A percentile compares a stretch with the other conserved stretches of the same genome.
Conservation (phyloP, 2,113 vertebrate species). For the Mustela lutreola region DNA sequence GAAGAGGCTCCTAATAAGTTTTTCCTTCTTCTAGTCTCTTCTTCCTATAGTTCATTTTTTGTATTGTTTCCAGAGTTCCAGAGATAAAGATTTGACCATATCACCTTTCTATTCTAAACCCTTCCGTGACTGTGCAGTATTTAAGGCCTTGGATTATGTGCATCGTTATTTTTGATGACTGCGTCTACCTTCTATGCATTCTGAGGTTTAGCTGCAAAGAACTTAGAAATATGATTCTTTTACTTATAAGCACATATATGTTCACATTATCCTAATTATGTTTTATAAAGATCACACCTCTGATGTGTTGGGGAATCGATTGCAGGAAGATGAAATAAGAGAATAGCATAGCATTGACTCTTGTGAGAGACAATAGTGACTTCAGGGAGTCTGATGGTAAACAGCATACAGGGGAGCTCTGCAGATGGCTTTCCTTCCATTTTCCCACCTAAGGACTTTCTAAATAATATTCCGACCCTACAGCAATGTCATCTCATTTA, state of each 20-base stretch:
- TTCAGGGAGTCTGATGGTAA: fast-evolving
- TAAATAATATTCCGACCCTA: not conserved
- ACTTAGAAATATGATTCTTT: not conserved
- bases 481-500: not conserved
- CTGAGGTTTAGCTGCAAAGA: not conserved
- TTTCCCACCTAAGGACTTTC: not conserved
- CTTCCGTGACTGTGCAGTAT: not conserved
- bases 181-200: not conserved
- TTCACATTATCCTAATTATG: not conserved
- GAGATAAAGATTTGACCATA: not conserved
- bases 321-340: not conserved
- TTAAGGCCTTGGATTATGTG: not conserved
- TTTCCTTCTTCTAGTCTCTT: not conserved
- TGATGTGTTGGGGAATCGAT: not conserved
- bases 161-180: not conserved
- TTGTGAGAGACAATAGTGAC: not conserved
- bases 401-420: not conserved
- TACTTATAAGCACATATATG: not conserved
- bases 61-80: conserved; percentile 2
- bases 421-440: not conserved
- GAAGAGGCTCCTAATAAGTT: not conserved
- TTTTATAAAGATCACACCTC: not conserved
- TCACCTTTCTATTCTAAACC: not conserved
- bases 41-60: not conserved
- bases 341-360: not conserved